Percentiles rank a stretch among this genome's conserved stretches.
Conservation (phyloP, 2,113 vertebrate species). For the Macrotis lagotis region DNA sequence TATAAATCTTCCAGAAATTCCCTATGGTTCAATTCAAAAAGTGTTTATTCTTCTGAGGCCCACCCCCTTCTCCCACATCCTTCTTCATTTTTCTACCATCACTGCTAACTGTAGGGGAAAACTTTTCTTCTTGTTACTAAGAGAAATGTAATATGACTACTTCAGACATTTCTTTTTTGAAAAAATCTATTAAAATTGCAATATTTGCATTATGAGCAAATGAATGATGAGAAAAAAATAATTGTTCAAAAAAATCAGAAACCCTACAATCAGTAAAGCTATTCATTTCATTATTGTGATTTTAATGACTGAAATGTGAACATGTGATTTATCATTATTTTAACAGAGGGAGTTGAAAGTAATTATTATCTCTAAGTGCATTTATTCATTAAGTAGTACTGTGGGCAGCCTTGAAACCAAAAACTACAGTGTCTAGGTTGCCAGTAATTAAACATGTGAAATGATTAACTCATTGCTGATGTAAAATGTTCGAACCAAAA, state of each 20-base stretch:
- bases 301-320: constrained; percentile 60
- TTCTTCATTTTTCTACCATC: constrained; percentile 81
- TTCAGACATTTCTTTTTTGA: constrained; percentile 80
- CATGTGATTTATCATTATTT: constrained; percentile 39
- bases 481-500: constrained; percentile 21
- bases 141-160: constrained; percentile 83
- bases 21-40: constrained; percentile 81
- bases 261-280: neutral
- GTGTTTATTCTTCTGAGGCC: constrained; percentile 83
- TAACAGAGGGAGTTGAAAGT: constrained; percentile 48
- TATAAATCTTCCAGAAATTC: constrained; percentile 85
- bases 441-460: constrained; percentile 39
- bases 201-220: constrained; percentile 49
- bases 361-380: constrained; percentile 51
- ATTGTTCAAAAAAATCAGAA: constrained; percentile 56
- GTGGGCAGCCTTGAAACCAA: constrained; percentile 40
- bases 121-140: constrained; percentile 85
- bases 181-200: constrained; percentile 79
- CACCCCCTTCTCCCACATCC: constrained; percentile 46
- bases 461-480: constrained; percentile 47
- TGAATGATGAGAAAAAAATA: constrained; percentile 52
- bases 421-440: constrained; percentile 35
- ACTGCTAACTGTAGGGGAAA: constrained; percentile 85
- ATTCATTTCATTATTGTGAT: constrained; percentile 50
- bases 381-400: constrained; percentile 57